Evolutionary conservation across 2,797 vertebrate genomes (phyloP).

Genomic region (Falco concolor): DNA sequence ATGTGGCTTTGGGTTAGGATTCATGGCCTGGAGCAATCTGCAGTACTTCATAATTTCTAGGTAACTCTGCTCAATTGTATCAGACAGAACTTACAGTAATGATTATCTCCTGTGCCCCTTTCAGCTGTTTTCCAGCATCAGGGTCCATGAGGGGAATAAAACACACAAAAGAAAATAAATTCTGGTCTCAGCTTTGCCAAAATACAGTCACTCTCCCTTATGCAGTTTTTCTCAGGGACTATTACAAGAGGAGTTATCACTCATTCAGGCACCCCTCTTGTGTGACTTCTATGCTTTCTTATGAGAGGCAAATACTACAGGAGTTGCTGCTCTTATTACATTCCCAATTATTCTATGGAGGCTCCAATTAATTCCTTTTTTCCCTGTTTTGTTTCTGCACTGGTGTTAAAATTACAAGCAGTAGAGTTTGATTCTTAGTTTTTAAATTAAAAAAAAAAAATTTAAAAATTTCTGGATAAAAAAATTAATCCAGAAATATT

Average conservation of each 20-base stretch:
- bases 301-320: neutral
- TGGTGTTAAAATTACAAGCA: neutral
- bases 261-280: neutral
- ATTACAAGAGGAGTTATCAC: neutral
- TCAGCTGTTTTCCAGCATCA: neutral
- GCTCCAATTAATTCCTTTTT: neutral
- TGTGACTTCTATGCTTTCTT: neutral
- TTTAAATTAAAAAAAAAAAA: neutral
- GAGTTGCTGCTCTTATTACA: neutral
- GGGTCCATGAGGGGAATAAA: neutral
- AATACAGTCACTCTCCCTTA: neutral
- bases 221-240: neutral
- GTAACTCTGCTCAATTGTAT: neutral
- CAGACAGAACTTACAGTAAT: neutral
- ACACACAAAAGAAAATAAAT: neutral
- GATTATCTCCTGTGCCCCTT: neutral
- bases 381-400: neutral
- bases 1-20: neutral
- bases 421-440: neutral
- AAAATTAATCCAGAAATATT: neutral
- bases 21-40: conserved; percentile 13
- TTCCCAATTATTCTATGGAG: neutral
- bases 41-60: conserved; percentile 3
- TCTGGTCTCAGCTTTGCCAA: neutral
- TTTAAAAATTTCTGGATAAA: no score